These are phyloP conservation scores for Anolis sagrei DNA, from an alignment of 2,113 vertebrate species.

Conservation along the genomic window DNA sequence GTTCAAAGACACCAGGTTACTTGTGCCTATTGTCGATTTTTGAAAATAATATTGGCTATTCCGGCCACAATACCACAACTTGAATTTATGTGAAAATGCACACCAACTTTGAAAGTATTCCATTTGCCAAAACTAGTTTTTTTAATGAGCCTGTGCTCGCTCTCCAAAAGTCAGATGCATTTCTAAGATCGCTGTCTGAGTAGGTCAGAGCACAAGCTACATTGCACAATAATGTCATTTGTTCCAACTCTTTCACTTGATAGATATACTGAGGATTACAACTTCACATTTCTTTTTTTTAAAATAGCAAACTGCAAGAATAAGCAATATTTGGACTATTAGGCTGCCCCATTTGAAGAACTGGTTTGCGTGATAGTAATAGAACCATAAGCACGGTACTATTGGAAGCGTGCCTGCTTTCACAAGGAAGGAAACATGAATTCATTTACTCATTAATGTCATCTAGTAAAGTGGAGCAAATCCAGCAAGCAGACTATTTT, in stretches of 20 bases:
- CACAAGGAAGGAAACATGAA: neutral
- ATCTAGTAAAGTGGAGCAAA: neutral
- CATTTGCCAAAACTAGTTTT: no score
- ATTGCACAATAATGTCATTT: slow-evolving; percentile 53
- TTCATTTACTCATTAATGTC: neutral
- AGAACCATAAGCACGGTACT: neutral
- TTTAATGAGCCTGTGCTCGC: no score
- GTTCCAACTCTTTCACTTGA: slow-evolving; percentile 60
- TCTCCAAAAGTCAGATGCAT: no score
- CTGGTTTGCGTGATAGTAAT: neutral
- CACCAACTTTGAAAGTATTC: neutral
- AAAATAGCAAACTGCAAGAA: neutral
- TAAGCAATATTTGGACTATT: slow-evolving; percentile 11
- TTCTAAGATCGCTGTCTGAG: neutral
- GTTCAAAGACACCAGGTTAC: no score
- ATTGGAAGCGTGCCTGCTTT: neutral
- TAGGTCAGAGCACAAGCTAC: slow-evolving; percentile 41
- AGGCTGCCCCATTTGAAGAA: neutral
- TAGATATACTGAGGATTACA: slow-evolving; percentile 6
- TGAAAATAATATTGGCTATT: no score
- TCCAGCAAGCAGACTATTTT: neutral
- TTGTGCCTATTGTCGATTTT: no score
- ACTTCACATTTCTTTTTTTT: slow-evolving; percentile 38
- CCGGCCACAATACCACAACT: neutral
- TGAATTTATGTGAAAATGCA: neutral